Evolutionary conservation across 2,113 vertebrate genomes (phyloP).

Genomic region (Microcebus jonahi): DNA sequence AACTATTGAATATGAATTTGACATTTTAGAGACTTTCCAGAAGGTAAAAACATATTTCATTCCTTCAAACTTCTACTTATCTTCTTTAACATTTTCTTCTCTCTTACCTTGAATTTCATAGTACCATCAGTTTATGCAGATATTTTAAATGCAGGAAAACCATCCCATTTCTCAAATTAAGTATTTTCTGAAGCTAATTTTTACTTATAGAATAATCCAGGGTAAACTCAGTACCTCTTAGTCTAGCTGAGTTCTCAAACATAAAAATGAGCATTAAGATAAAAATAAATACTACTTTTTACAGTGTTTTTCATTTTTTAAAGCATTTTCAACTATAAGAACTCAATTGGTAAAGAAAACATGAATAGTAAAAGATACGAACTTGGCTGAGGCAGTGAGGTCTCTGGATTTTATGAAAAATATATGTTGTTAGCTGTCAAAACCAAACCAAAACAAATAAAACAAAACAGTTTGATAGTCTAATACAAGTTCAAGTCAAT

Average conservation of each 20-base stretch:
- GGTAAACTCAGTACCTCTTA: background rate
- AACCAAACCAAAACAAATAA: background rate
- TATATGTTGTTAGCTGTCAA: background rate
- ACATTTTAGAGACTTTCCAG: background rate
- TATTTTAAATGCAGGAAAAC: background rate
- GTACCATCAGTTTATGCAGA: background rate
- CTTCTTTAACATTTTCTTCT: background rate
- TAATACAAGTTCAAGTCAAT: conserved; percentile 19
- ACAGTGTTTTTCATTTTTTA: background rate
- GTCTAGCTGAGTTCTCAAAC: background rate
- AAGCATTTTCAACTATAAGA: conserved; percentile 10
- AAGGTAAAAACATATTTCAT: background rate
- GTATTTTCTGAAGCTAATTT: background rate
- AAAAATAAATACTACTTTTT: conserved; percentile 10
- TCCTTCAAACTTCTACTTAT: background rate
- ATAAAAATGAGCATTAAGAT: background rate
- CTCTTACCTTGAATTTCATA: background rate
- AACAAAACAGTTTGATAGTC: background rate
- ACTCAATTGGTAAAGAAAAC: background rate
- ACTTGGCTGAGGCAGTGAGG: background rate
- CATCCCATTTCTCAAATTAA: background rate
- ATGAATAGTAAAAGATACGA: background rate
- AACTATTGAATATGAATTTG: background rate
- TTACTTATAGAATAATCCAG: background rate
- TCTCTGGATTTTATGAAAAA: background rate